phyloP scores from a whole-genome alignment of 64 coral and sea anemone species.

The Astreopora myriophthalma region DNA sequence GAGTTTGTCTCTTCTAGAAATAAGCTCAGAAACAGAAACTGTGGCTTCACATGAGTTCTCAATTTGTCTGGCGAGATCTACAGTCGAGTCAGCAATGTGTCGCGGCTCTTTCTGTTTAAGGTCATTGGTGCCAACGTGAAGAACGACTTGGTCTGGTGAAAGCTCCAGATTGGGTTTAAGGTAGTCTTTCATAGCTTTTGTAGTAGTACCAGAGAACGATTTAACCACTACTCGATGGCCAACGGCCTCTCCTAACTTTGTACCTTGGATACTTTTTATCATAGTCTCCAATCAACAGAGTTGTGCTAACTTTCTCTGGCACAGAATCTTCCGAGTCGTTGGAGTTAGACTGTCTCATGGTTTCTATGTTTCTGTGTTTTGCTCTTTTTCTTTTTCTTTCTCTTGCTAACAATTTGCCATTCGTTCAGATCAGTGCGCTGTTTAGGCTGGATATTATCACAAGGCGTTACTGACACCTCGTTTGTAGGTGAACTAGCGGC shows the following conservation, averaged over 20 bases:
- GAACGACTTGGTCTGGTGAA: neutral
- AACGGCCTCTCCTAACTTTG: too few species aligned
- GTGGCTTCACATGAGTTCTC: too few species aligned
- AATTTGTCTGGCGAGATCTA: too few species aligned
- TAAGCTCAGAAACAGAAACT: neutral
- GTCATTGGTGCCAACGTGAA: too few species aligned
- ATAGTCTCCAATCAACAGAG: neutral
- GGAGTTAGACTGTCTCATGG: constrained; percentile 8
- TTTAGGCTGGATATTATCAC: neutral
- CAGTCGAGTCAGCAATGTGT: too few species aligned
- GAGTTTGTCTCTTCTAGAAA: neutral
- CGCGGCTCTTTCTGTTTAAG: too few species aligned
- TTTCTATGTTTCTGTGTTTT: constrained; percentile 20
- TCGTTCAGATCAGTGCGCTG: constrained; percentile 4
- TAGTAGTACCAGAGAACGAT: constrained; percentile 16
- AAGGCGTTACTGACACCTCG: neutral
- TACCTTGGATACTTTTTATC: neutral
- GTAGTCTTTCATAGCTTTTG: constrained; percentile 17
- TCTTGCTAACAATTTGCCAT: constrained; percentile 16
- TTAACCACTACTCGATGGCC: neutral
- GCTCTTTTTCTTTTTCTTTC: constrained; percentile 5
- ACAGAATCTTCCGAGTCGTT: constrained; percentile 17
- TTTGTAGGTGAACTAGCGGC: constrained; percentile 28
- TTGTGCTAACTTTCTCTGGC: constrained; percentile 1
- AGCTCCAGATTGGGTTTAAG: neutral